phyloP scores from a whole-genome alignment of 2,888 invertebrate species.

The Coelogynopora nodosa region DNA sequence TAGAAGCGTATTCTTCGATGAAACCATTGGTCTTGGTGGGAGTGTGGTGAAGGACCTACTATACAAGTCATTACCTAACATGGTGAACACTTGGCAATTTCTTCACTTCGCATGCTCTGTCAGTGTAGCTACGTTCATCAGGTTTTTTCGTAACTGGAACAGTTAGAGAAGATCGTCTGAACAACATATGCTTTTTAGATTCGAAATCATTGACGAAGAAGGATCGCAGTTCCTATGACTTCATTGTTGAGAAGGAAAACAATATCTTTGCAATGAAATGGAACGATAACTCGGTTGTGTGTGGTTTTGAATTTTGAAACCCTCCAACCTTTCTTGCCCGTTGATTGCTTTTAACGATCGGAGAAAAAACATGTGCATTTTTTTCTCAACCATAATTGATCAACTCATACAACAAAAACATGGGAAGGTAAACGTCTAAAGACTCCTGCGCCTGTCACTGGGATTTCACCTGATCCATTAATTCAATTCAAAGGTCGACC shows the following conservation, averaged over 20 bases:
- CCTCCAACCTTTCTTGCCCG: background rate
- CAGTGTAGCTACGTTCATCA: conserved; percentile 33
- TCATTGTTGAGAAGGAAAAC: background rate
- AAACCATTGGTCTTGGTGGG: background rate
- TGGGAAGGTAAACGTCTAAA: no score
- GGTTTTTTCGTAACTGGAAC: background rate
- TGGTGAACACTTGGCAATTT: conserved; percentile 48
- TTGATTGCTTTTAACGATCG: background rate
- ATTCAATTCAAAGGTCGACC: background rate
- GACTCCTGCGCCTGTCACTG: no score
- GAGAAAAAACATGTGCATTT: background rate
- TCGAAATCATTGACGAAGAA: background rate
- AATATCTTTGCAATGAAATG: background rate
- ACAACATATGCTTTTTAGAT: background rate
- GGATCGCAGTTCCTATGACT: background rate
- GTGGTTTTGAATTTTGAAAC: background rate
- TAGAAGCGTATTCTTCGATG: background rate
- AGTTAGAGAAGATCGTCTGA: background rate
- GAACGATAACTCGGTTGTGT: background rate
- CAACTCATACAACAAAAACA: background rate
- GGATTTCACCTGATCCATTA: no score
- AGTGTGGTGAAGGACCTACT: background rate
- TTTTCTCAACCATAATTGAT: background rate
- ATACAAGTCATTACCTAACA: no score
- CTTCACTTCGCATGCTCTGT: conserved; percentile 42